A percentile compares a stretch with the other conserved stretches of the same genome.
phyloP scores from a whole-genome alignment of 2,888 invertebrate species.

The Drosophila helvetica region DNA sequence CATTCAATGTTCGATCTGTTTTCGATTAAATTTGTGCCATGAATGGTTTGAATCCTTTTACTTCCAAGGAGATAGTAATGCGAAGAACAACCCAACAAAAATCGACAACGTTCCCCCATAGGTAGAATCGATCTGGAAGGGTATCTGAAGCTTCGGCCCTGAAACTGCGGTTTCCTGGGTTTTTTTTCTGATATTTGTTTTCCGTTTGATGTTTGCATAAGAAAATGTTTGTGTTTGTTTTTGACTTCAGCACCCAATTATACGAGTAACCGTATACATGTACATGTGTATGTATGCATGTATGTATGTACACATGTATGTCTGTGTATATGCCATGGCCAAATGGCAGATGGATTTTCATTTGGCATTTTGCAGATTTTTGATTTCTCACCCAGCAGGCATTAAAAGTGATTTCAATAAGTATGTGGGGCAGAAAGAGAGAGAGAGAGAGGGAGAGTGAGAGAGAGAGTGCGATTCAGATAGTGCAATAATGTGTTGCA shows the following conservation, averaged over 20 bases:
- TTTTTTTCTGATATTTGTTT: constrained; percentile 15
- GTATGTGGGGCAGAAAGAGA: constrained; percentile 27
- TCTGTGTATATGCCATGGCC: constrained; percentile 4
- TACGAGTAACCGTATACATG: not conserved
- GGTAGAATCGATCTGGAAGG: not conserved
- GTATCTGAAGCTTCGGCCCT: not conserved
- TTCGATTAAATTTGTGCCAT: too few species aligned
- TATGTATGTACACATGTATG: not conserved
- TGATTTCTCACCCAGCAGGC: constrained; percentile 25
- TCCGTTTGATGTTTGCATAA: constrained; percentile 60
- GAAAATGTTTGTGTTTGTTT: constrained; percentile 65
- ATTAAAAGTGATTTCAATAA: constrained; percentile 54
- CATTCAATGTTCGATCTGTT: too few species aligned
- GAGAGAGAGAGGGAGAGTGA: not conserved
- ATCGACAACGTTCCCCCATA: too few species aligned
- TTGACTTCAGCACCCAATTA: constrained; percentile 47
- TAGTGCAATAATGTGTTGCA: constrained; percentile 44
- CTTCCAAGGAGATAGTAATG: too few species aligned
- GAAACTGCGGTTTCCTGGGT: not conserved
- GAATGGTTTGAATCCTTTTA: too few species aligned
- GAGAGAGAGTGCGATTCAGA: not conserved
- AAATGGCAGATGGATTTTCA: not conserved
- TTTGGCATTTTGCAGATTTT: constrained; percentile 37
- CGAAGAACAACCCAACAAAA: too few species aligned
- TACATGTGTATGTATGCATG: not conserved